These are phyloP conservation scores for Colinus virginianus DNA, from an alignment of 2,113 vertebrate species.

Conservation along the genomic window DNA sequence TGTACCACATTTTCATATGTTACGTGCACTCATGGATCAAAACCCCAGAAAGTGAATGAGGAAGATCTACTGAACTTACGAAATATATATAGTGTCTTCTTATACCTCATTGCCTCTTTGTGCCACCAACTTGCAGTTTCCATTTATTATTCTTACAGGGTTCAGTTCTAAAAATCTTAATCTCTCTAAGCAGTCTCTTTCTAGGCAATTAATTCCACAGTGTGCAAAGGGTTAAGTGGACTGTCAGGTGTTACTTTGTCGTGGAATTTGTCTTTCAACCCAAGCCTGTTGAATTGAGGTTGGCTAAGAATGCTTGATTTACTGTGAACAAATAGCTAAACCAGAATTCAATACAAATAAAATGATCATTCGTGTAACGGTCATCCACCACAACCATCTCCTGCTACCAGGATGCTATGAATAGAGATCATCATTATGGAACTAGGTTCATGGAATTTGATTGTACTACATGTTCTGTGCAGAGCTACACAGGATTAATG, in stretches of 20 bases:
- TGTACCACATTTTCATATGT: neutral
- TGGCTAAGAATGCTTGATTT: conserved; percentile 21
- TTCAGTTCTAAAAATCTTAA: neutral
- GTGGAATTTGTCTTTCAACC: neutral
- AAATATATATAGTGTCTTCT: neutral
- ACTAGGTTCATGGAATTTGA: neutral
- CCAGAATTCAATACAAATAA: conserved; percentile 40
- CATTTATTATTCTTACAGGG: neutral
- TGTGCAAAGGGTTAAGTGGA: neutral
- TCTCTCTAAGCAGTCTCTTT: neutral
- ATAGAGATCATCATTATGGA: neutral
- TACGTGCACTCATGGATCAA: neutral
- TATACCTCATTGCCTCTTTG: neutral
- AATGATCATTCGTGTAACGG: neutral
- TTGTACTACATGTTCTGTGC: neutral
- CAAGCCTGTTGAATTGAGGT: neutral
- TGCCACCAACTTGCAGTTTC: neutral
- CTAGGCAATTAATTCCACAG: neutral
- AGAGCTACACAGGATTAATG: neutral
- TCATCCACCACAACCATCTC: neutral
- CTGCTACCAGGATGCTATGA: neutral
- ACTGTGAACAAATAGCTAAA: conserved; percentile 40
- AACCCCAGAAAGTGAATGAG: neutral
- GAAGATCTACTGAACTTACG: neutral
- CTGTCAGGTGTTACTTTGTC: neutral